These are phyloP conservation scores for Podargus strigoides DNA, from an alignment of 2,797 vertebrate species.

Conservation along the genomic window DNA sequence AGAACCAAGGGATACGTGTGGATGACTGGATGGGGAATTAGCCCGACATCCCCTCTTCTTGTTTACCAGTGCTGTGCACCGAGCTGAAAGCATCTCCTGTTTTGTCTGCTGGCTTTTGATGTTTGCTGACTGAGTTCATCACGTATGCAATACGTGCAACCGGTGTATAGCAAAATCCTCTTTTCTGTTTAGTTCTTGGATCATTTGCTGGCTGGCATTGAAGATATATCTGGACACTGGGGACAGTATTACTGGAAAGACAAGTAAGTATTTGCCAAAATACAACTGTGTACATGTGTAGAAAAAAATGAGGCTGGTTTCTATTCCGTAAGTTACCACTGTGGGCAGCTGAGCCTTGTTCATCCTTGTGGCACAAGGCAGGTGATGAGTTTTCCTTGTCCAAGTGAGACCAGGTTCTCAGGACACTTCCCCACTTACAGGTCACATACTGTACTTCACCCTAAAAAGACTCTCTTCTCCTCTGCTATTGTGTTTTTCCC, in stretches of 20 bases:
- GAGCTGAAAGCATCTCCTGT: background rate
- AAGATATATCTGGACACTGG: constrained; percentile 86
- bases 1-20: background rate
- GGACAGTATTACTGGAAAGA: constrained; percentile 89
- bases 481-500: background rate
- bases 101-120: background rate
- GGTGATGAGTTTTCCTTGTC: background rate
- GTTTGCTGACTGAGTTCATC: background rate
- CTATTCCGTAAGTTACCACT: background rate
- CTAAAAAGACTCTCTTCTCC: background rate
- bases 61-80: background rate
- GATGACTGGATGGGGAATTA: background rate
- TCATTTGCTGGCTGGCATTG: constrained; percentile 83
- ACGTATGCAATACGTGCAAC: background rate
- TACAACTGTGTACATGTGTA: background rate
- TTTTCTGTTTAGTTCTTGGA: constrained; percentile 80
- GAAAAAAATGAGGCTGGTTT: background rate
- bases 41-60: background rate
- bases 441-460: background rate
- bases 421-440: background rate
- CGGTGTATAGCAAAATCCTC: background rate
- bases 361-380: background rate
- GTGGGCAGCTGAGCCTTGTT: background rate
- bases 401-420: background rate
- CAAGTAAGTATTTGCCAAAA: constrained; percentile 76